These are phyloP conservation scores for Cyanistes caeruleus DNA, from an alignment of 2,113 vertebrate genomes.

Conservation along the genomic window DNA sequence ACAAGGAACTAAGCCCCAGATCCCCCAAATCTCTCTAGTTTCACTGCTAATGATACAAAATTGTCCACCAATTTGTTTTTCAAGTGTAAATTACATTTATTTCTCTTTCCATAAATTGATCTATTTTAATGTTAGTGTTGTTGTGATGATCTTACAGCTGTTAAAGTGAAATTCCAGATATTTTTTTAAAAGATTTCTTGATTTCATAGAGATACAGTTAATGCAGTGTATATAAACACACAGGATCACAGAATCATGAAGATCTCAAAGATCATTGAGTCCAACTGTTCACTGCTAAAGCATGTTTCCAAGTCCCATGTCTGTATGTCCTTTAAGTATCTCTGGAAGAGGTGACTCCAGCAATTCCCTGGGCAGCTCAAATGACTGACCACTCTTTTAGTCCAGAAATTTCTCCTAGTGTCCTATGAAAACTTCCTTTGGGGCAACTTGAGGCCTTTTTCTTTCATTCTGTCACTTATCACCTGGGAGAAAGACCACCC, in stretches of 20 bases:
- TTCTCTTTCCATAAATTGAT: background rate
- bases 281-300: background rate
- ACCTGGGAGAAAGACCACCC: background rate
- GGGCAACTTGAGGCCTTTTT: background rate
- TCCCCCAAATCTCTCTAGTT: background rate
- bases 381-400: background rate
- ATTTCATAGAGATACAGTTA: background rate
- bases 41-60: background rate
- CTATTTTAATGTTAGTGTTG: background rate
- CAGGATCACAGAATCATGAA: background rate
- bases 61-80: background rate
- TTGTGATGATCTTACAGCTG: background rate
- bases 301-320: background rate
- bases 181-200: background rate
- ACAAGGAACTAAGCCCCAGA: background rate
- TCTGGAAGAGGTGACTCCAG: accelerated
- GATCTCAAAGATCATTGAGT: background rate
- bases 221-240: background rate
- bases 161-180: background rate
- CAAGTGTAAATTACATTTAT: background rate
- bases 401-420: background rate
- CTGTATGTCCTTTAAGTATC: background rate
- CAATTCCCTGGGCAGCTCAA: background rate
- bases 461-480: background rate
- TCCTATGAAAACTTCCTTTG: background rate